Base-by-base conservation (phyloP, 2,888 invertebrate species). In the Drosophila formosana region DNA sequence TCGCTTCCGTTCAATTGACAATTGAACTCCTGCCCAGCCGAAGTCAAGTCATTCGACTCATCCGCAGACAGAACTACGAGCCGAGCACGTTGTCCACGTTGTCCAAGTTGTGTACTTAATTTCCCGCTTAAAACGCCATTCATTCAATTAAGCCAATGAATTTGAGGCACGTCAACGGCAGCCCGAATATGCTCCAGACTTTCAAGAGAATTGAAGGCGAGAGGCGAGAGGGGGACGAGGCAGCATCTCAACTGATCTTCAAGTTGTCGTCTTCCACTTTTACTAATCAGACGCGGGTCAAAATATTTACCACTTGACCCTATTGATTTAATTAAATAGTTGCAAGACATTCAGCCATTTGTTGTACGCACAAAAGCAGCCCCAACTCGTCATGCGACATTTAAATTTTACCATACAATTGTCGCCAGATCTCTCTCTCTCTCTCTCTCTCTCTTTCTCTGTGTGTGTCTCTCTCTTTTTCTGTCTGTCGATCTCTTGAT, bases 301-400 rank as follows among this genome's bases (percentile, higher is more conserved):
- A 92, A 92, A 92, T 92, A 92, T 92, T 92, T 92, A 92, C 92
- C 92, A 92, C 92, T 92, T 92, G 92, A 92, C 92, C 92, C 92
- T 86, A 91, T 91, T 92, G 92, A 92, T 92, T 92, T 91, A 92
- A 92, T 92, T 92, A 92, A 91, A 91, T 89, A 90, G 92, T 92
- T 92, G 85, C 90, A 89, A 91, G 91, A 90, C 91, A 91, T 90
- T 85, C 85, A 82, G 69, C 83, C 74, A 66, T 88, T 89, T 90
- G 88, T 89, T 90, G 88, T 75, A 25, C 76, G 79, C 71, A 79
- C 79, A 76, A 76, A 64, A 66, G 25, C 37, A 34, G 30, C 18
- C 58, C 47, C 32, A 77, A 66, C 64, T 13, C 41, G 25, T n/a
- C 37, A 11, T 25, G 32, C 55, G 18, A 56, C n/a, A 43, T 43